These are phyloP conservation scores for Pachyrhynchus sulphureomaculatus DNA, from an alignment of 1,140 invertebrate genomes.

Conservation along the genomic window DNA sequence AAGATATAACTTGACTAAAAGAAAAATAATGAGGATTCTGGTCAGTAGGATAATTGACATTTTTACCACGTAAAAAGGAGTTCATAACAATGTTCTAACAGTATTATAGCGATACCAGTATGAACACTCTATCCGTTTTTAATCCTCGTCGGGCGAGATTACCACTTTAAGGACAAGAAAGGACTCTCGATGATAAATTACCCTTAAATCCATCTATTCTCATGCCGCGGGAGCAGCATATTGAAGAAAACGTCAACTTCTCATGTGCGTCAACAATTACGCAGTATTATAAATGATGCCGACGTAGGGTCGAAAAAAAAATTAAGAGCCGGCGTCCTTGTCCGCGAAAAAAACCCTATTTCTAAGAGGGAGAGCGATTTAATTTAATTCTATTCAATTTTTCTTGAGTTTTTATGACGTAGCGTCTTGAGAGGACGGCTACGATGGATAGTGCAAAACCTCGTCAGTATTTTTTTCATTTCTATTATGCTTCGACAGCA, in stretches of 20 bases:
- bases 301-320: not conserved
- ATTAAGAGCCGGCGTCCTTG: conserved; percentile 19
- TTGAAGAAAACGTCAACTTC: conserved; percentile 30
- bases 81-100: no score
- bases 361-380: not conserved
- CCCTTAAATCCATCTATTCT: conserved; percentile 28
- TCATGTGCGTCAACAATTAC: conserved; percentile 30
- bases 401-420: conserved; percentile 7
- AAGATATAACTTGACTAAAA: no score
- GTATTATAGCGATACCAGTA: no score
- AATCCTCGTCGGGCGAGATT: no score
- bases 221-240: conserved; percentile 21
- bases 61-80: no score
- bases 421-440: not conserved
- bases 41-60: no score
- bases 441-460: no score
- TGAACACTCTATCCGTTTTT: no score
- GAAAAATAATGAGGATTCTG: no score
- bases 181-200: conserved; percentile 26
- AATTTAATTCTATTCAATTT: conserved; percentile 20
- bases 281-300: conserved; percentile 27
- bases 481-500: no score
- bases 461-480: no score
- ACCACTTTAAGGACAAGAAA: conserved; percentile 15
- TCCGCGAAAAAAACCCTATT: conserved; percentile 6